Conservation (phyloP, 1,140 invertebrate species). For the Harpegnathos saltator region DNA sequence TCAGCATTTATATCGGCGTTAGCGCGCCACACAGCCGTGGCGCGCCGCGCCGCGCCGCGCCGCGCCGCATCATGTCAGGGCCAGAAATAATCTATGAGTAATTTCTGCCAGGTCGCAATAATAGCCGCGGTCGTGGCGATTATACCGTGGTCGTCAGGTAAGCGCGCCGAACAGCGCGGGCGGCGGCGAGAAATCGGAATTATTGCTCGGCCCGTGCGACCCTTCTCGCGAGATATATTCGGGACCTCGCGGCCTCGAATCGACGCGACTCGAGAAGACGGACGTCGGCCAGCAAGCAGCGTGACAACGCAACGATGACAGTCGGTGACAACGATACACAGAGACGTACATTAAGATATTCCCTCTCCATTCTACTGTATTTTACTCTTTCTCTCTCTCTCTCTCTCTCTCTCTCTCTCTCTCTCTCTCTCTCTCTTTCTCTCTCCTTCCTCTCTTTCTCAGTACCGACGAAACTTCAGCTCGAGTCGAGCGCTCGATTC, state of each 20-base stretch:
- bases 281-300: too few species aligned
- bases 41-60: constrained; percentile 22
- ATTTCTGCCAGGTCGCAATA: constrained; percentile 73
- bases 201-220: constrained; percentile 16
- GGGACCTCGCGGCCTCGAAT: not conserved
- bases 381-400: too few species aligned
- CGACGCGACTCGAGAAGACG: too few species aligned
- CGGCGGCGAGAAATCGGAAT: constrained; percentile 47
- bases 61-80: constrained; percentile 42
- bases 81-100: constrained; percentile 75
- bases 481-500: too few species aligned
- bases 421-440: too few species aligned
- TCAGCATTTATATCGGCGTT: constrained; percentile 70
- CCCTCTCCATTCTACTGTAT: too few species aligned
- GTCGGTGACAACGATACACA: too few species aligned
- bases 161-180: constrained; percentile 38
- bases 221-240: constrained; percentile 51
- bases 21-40: constrained; percentile 27
- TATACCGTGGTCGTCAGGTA: constrained; percentile 61
- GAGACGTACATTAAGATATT: too few species aligned
- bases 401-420: too few species aligned
- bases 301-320: too few species aligned
- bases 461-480: not conserved
- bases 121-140: constrained; percentile 67
- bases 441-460: not conserved